Conservation (phyloP, 2,888 invertebrate species). For the Panorpa germanica region DNA sequence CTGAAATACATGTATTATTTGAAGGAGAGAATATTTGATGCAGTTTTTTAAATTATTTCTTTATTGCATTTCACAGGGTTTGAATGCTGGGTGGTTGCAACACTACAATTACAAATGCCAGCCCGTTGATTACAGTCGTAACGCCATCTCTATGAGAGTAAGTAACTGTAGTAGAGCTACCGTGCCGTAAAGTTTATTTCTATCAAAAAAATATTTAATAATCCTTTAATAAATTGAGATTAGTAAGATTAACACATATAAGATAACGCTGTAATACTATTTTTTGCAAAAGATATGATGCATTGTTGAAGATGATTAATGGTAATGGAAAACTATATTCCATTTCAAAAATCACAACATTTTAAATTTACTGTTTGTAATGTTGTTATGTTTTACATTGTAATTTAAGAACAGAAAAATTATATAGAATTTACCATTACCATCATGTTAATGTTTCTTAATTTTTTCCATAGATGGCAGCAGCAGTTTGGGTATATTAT, state of each 20-base stretch:
- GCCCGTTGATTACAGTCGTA: constrained; percentile 43
- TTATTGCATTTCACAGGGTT: constrained; percentile 22
- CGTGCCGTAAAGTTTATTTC: too few relatives aligned
- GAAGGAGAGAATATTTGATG: constrained; percentile 1
- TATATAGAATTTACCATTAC: neutral
- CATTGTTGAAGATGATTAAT: constrained; percentile 2
- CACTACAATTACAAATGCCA: constrained; percentile 51
- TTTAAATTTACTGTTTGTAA: neutral
- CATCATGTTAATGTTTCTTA: constrained; percentile 6
- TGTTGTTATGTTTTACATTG: neutral
- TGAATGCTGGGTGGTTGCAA: constrained; percentile 33
- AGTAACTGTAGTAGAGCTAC: too few relatives aligned
- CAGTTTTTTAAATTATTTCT: constrained; percentile 1
- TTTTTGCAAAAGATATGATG: neutral
- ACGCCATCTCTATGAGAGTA: constrained; percentile 36
- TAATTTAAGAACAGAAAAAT: neutral
- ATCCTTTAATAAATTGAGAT: too few relatives aligned
- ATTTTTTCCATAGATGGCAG: constrained; percentile 20
- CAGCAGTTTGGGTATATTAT: constrained; percentile 25
- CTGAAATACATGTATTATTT: too few relatives aligned
- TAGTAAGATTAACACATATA: too few relatives aligned
- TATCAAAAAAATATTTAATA: too few relatives aligned
- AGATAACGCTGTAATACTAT: constrained; percentile 1
- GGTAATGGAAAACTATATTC: neutral
- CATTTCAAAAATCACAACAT: neutral